Percentiles rank a stretch among this genome's conserved stretches.
phyloP scores from a whole-genome alignment of 1,140 invertebrate species.

The Macrotrachela quadricornifera region DNA sequence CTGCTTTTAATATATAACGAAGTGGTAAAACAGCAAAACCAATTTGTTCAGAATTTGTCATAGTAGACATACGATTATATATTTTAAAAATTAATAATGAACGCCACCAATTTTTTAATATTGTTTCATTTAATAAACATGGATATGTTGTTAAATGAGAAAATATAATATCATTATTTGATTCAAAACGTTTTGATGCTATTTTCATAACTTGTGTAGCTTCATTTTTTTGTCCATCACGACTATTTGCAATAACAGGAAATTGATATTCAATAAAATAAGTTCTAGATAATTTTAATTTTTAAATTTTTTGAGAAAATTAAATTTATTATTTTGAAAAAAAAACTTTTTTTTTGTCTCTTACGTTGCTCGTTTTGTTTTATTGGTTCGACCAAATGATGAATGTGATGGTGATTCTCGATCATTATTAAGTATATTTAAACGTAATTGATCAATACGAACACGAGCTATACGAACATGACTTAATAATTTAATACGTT shows the following conservation, averaged over 20 bases:
- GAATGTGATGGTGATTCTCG: conserved; percentile 11
- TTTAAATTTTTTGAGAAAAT: no score
- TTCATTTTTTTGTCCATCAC: conserved; percentile 23
- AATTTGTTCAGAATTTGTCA: conserved; percentile 20
- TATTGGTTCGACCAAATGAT: no score
- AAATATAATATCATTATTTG: conserved; percentile 16
- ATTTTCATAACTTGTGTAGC: conserved; percentile 28
- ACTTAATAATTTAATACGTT: conserved; percentile 22
- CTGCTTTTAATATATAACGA: conserved; percentile 23
- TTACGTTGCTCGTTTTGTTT: no score
- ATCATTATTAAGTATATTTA: conserved; percentile 11
- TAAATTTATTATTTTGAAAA: no score
- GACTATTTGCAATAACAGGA: conserved; percentile 24
- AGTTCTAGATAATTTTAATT: no score
- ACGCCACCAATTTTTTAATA: conserved; percentile 28
- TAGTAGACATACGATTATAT: conserved; percentile 15
- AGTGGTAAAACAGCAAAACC: conserved; percentile 24
- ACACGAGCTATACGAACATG: conserved; percentile 24
- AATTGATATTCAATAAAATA: conserved; percentile 31
- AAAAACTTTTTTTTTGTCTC: no score
- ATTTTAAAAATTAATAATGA: conserved; percentile 25
- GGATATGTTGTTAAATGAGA: conserved; percentile 25
- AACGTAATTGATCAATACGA: conserved; percentile 15
- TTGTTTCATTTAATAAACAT: conserved; percentile 24
- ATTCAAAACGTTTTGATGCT: conserved; percentile 20